These are phyloP conservation scores for Microplitis deprimator DNA, from an alignment of 2,888 invertebrate genomes.

Conservation along the genomic window DNA sequence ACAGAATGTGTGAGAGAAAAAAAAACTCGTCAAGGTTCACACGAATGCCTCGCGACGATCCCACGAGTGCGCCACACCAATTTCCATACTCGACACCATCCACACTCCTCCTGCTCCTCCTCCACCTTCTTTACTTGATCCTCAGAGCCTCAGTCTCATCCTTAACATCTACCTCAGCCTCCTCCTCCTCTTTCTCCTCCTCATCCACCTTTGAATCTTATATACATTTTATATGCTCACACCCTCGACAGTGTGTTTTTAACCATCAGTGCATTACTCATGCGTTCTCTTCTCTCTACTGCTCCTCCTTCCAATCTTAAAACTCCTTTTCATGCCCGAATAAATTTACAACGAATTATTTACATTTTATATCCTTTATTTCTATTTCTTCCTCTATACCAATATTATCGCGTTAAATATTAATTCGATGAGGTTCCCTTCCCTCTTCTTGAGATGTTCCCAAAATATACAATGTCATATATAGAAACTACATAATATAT, in stretches of 20 bases:
- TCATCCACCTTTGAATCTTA: constrained; percentile 6
- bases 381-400: constrained; percentile 18
- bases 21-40: constrained; percentile 35
- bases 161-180: constrained; percentile 6
- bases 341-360: constrained; percentile 40
- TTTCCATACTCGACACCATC: constrained; percentile 45
- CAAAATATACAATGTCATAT: too few relatives aligned
- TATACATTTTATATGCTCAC: constrained; percentile 41
- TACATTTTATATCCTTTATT: constrained; percentile 31
- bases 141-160: neutral
- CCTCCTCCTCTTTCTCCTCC: constrained; percentile 10
- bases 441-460: too few relatives aligned
- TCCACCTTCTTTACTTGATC: constrained; percentile 1
- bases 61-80: constrained; percentile 37
- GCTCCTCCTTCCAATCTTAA: constrained; percentile 28
- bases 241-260: constrained; percentile 27
- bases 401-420: constrained; percentile 31
- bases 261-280: constrained; percentile 39
- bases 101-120: constrained; percentile 22
- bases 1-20: constrained; percentile 27
- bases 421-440: constrained; percentile 18
- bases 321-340: constrained; percentile 34
- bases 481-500: too few relatives aligned
- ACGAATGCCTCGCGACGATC: constrained; percentile 37
- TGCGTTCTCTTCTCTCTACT: constrained; percentile 27